A percentile compares a stretch with the other conserved stretches of the same genome.
phyloP scores from a whole-genome alignment of 92 coral and sea anemone genomes.

The Ricordea florida region DNA sequence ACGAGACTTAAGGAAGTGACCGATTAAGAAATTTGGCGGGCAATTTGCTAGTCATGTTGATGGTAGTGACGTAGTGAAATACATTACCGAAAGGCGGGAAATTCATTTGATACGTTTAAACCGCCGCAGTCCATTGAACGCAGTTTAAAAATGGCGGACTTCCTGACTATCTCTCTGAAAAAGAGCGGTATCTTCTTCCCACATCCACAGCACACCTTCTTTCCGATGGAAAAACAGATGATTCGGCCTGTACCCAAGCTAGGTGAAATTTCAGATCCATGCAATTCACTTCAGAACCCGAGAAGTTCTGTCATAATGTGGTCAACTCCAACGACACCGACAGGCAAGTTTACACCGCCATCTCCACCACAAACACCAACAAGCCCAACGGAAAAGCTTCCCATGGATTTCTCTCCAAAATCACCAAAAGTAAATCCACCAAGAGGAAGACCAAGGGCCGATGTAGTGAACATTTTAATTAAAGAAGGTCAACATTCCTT shows the following conservation, averaged over 20 bases:
- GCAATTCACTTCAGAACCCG: conserved; percentile 56
- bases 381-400: conserved; percentile 57
- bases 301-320: conserved; percentile 87
- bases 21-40: conserved; percentile 31
- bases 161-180: conserved; percentile 82
- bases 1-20: background rate
- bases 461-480: conserved; percentile 81
- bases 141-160: conserved; percentile 99
- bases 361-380: conserved; percentile 76
- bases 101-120: conserved; percentile 56
- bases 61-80: conserved; percentile 24
- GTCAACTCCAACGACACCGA: conserved; percentile 92
- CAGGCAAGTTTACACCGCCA: conserved; percentile 80
- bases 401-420: conserved; percentile 54
- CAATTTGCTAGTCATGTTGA: conserved; percentile 23
- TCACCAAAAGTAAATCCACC: conserved; percentile 83
- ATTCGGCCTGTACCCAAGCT: conserved; percentile 75
- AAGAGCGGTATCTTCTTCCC: conserved; percentile 90
- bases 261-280: conserved; percentile 42
- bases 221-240: conserved; percentile 66
- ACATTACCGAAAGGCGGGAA: conserved; percentile 85
- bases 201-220: conserved; percentile 72
- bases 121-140: conserved; percentile 8
- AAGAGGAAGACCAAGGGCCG: conserved; percentile 98
- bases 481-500: conserved; percentile 95